These are phyloP conservation scores for Leuciscus waleckii DNA, from an alignment of 2,797 vertebrate genomes.

Conservation along the genomic window DNA sequence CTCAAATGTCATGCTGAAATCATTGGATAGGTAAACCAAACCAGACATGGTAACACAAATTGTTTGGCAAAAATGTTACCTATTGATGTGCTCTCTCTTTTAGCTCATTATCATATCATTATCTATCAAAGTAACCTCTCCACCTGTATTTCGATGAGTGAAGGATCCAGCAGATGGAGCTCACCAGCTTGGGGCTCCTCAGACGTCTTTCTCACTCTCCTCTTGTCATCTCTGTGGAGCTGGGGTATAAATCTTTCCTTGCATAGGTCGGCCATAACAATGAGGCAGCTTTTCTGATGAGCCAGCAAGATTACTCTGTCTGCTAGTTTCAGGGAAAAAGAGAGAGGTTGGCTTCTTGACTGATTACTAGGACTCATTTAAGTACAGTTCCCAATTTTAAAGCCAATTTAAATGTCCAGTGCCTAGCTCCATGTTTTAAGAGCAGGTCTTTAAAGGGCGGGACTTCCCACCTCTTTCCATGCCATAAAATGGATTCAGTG, in stretches of 20 bases:
- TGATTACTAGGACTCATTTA: background rate
- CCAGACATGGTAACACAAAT: background rate
- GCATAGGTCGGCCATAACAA: conserved; percentile 51
- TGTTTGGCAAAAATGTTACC: background rate
- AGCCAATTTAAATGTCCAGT: conserved; percentile 17
- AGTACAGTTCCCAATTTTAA: conserved; percentile 3
- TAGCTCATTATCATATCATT: background rate
- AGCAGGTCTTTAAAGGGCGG: conserved; percentile 21
- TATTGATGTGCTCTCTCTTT: background rate
- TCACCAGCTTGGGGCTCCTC: conserved; percentile 26
- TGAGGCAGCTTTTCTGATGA: conserved; percentile 53
- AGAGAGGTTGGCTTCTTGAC: conserved; percentile 8
- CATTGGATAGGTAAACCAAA: background rate
- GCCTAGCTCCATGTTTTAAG: conserved; percentile 9
- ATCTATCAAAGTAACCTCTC: background rate
- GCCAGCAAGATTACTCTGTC: conserved; percentile 33
- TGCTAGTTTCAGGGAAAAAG: conserved; percentile 17
- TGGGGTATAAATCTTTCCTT: conserved; percentile 59
- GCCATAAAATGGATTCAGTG: background rate
- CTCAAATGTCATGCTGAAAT: conserved; percentile 16
- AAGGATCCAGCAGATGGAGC: conserved; percentile 56
- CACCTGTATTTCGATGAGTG: background rate
- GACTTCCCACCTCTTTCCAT: background rate
- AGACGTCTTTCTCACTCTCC: conserved; percentile 20
- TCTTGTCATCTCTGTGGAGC: conserved; percentile 48